These are phyloP conservation scores for Pelobates cultripes DNA, from an alignment of 2,797 vertebrate species.

Conservation along the genomic window DNA sequence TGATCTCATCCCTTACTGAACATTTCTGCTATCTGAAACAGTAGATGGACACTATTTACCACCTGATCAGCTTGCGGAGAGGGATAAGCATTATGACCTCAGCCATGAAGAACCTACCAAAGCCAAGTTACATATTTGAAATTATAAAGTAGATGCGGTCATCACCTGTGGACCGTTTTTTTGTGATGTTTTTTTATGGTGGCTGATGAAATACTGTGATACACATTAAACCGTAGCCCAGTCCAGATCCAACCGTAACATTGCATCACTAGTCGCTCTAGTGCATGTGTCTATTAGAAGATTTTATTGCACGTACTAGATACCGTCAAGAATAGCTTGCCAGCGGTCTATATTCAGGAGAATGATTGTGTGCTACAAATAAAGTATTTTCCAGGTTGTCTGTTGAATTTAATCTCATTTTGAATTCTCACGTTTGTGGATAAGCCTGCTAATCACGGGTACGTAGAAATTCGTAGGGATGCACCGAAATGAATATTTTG, in stretches of 20 bases:
- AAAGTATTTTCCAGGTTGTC: no score
- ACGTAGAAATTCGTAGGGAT: no score
- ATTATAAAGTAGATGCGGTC: conserved; percentile 44
- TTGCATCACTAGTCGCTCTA: neutral
- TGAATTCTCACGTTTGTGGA: no score
- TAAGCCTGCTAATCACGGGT: no score
- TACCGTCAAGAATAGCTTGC: neutral
- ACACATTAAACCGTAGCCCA: no score
- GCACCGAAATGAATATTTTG: no score
- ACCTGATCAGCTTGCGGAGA: conserved; percentile 29
- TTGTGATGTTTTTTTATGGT: neutral
- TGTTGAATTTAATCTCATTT: no score
- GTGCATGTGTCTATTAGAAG: neutral
- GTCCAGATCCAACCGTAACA: neutral
- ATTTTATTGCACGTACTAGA: no score
- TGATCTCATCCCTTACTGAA: conserved; percentile 8
- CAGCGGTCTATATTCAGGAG: no score
- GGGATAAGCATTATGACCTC: conserved; percentile 38
- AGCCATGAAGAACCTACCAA: conserved; percentile 11
- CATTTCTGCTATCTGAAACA: conserved; percentile 33
- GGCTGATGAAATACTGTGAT: neutral
- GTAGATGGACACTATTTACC: conserved; percentile 17
- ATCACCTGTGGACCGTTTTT: neutral
- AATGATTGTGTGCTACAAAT: no score
- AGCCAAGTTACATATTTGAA: conserved; percentile 35